Evolutionary conservation across 2,888 invertebrate species (phyloP).

Genomic region (Siphlonurus alternatus): DNA sequence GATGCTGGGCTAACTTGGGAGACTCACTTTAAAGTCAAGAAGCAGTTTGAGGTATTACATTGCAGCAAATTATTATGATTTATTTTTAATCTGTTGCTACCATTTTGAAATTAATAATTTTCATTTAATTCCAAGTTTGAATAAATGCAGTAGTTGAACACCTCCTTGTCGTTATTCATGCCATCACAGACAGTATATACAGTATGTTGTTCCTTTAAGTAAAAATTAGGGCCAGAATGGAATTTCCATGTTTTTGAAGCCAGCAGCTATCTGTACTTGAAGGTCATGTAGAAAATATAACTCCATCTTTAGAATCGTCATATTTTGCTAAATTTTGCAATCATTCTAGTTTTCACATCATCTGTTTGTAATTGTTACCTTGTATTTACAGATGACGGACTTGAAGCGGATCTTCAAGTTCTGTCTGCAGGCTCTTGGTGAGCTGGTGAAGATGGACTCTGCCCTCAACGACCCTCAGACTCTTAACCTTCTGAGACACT

Average conservation of each 20-base stretch:
- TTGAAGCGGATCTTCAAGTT: constrained; percentile 65
- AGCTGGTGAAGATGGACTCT: constrained; percentile 35
- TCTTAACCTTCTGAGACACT: constrained; percentile 43
- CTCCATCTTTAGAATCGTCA: too few species aligned
- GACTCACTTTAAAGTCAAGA: constrained; percentile 67
- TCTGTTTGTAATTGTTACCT: background rate
- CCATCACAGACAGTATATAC: too few species aligned
- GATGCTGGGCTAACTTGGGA: constrained; percentile 82
- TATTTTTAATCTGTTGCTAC: background rate
- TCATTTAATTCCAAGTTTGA: background rate
- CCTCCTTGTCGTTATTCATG: too few species aligned
- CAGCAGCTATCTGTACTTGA: too few species aligned
- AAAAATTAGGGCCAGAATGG: too few species aligned
- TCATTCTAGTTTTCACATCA: background rate
- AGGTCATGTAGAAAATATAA: too few species aligned
- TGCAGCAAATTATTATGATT: background rate
- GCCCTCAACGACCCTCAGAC: constrained; percentile 33
- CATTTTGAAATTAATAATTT: constrained; percentile 1
- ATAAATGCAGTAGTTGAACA: too few species aligned
- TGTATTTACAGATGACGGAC: constrained; percentile 36
- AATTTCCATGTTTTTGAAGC: too few species aligned
- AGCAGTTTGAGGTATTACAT: constrained; percentile 53
- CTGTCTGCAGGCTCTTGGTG: constrained; percentile 41
- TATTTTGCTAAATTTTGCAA: too few species aligned
- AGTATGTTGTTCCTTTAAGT: too few species aligned